Evolutionary conservation across 2,888 invertebrate genomes (phyloP), one percentile per base, ranked within the genome.

Genomic region (Eustalomyia histrio): DNA sequence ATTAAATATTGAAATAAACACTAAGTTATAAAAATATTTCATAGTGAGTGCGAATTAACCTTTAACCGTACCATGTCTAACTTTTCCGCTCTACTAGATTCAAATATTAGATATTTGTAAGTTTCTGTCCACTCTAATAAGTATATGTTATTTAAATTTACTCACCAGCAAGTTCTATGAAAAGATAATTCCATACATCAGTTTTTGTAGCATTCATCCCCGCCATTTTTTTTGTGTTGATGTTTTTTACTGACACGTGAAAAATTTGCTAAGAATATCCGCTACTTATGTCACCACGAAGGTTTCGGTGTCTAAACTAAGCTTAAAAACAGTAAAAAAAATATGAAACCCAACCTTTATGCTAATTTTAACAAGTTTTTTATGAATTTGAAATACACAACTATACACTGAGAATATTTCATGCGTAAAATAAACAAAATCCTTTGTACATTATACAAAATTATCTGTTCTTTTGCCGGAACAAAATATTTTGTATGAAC

Each of bases 101-200:
- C 5, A 24, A 24, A 24, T 24, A 24, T 24, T 24, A 2, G 24
- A 24, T 5, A 24, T 24, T 24, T 24, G 24, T 24, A 24, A 24
- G 24, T 5, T 24, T 24, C 24, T 5, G 24, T 24, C 24, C 2
- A 24, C 24, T 24, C 2, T 24, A 24, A 3, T 24, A 24, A 24
- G 5, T 24, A 24, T 24, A 3, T 24, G 5, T 24, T 24, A 3
- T 24, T 24, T 24, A 24, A 3, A 29, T 29, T 29, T 29, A 67
- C 76, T 86, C 88, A 95, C 95, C 95, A 84, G 94, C 93, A 85
- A 94, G 88, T 84, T 95, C 95, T 75, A 90, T 90, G 86, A 95
- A 94, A 72, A 94, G 84, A 83, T 91, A 92, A 84, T 94, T 91
- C 91, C 94, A 95, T 80, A 93, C 92, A 85, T 92, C 92, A 50